phyloP scores from a whole-genome alignment of 1,140 invertebrate genomes.

The Orius insidiosus region DNA sequence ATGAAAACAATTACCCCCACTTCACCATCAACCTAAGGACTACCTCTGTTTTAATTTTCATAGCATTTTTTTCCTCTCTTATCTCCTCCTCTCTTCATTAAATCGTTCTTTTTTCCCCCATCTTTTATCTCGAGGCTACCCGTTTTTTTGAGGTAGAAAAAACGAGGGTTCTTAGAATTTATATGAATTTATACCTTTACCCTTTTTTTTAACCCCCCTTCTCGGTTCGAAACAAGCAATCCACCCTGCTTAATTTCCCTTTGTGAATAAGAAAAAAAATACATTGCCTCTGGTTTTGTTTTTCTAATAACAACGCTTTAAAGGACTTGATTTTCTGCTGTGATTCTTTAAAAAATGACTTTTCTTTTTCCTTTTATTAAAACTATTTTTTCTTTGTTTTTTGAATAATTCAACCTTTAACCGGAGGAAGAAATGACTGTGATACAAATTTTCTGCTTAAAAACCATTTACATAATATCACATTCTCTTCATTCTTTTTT shows the following conservation, averaged over 20 bases:
- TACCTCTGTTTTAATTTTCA: background rate
- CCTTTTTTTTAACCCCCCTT: background rate
- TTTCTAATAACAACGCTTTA: background rate
- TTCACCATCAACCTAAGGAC: background rate
- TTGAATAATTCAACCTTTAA: no score
- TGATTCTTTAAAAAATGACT: no score
- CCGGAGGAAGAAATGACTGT: no score
- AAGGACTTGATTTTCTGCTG: no score
- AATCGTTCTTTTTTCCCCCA: background rate
- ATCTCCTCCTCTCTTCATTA: background rate
- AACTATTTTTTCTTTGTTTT: no score
- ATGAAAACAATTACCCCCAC: background rate
- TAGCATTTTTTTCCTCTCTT: background rate
- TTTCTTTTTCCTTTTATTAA: no score
- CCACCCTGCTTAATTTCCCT: background rate
- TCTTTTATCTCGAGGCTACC: background rate
- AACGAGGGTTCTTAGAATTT: background rate
- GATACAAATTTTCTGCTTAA: no score
- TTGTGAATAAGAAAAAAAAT: background rate
- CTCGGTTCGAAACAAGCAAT: background rate
- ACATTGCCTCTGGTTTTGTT: constrained; percentile 1
- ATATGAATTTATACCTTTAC: background rate
- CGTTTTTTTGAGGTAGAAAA: background rate
- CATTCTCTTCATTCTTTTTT: no score
- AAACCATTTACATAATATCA: no score